Conservation (phyloP, 2,113 vertebrate genomes). For the Lophius piscatorius region DNA sequence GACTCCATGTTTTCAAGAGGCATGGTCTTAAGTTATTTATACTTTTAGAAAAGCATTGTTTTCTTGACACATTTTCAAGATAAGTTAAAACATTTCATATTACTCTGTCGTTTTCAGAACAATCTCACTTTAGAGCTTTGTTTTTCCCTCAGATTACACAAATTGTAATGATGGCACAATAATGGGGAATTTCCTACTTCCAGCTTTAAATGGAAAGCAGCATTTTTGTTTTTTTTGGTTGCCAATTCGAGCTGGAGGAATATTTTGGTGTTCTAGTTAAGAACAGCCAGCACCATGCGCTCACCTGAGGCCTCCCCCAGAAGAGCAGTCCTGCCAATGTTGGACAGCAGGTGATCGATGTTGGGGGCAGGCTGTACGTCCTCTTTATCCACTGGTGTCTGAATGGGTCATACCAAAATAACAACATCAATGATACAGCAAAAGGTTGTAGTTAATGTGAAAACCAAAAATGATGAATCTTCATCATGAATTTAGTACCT, state of each 20-base stretch:
- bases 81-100: too few species aligned
- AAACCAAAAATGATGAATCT: too few species aligned
- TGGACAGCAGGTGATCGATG: slow-evolving; percentile 97
- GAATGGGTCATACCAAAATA: not conserved
- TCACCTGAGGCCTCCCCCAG: slow-evolving; percentile 92
- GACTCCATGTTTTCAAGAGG: too few species aligned
- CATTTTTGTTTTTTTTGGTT: not conserved
- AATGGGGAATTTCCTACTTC: slow-evolving; percentile 33
- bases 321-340: slow-evolving; percentile 91
- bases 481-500: too few species aligned
- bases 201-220: slow-evolving; percentile 43
- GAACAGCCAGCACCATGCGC: slow-evolving; percentile 37
- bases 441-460: too few species aligned
- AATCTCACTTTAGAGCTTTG: not conserved
- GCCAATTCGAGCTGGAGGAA: too few species aligned
- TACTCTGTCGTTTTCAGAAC: not conserved
- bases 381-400: slow-evolving; percentile 95
- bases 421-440: not conserved
- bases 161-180: not conserved
- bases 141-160: not conserved
- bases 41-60: too few species aligned
- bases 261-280: too few species aligned
- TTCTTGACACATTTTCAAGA: too few species aligned
- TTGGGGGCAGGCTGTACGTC: slow-evolving; percentile 93
- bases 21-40: too few species aligned